Evolutionary conservation across 2,113 vertebrate genomes (phyloP).

Genomic region (Emydura subglobosa): DNA sequence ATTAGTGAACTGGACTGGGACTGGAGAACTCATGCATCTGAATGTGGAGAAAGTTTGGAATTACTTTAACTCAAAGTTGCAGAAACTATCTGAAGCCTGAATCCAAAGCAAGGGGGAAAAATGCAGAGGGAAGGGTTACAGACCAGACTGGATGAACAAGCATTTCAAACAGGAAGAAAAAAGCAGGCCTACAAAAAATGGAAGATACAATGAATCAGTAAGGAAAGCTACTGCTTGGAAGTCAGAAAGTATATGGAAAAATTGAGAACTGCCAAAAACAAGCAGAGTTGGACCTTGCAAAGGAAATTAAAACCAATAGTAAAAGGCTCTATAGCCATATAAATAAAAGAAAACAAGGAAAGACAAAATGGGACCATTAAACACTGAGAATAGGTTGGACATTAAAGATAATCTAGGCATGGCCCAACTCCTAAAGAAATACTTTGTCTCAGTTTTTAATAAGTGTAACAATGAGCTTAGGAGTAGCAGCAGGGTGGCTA

Average conservation of each 20-base stretch:
- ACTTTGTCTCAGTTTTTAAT: not conserved
- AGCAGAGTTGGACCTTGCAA: not conserved
- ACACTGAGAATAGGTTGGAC: too few relatives aligned
- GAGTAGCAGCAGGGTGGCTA: not conserved
- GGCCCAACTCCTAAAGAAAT: too few relatives aligned
- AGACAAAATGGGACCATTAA: too few relatives aligned
- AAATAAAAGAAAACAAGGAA: not conserved
- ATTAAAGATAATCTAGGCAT: too few relatives aligned
- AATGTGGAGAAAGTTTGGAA: not conserved
- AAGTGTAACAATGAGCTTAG: not conserved
- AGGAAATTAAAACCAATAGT: not conserved
- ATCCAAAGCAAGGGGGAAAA: not conserved
- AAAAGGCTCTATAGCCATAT: not conserved
- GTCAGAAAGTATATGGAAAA: not conserved
- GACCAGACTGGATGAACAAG: not conserved
- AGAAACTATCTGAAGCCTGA: not conserved
- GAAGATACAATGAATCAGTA: not conserved
- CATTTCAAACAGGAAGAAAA: not conserved
- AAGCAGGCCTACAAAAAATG: too few relatives aligned
- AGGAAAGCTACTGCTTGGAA: not conserved
- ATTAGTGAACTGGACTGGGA: not conserved
- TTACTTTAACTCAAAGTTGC: not conserved
- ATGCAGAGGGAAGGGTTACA: not conserved
- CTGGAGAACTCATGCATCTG: not conserved
- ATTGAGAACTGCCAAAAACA: not conserved